Conservation (phyloP, 2,113 vertebrate species). For the Poeciliopsis turrubarensis region DNA sequence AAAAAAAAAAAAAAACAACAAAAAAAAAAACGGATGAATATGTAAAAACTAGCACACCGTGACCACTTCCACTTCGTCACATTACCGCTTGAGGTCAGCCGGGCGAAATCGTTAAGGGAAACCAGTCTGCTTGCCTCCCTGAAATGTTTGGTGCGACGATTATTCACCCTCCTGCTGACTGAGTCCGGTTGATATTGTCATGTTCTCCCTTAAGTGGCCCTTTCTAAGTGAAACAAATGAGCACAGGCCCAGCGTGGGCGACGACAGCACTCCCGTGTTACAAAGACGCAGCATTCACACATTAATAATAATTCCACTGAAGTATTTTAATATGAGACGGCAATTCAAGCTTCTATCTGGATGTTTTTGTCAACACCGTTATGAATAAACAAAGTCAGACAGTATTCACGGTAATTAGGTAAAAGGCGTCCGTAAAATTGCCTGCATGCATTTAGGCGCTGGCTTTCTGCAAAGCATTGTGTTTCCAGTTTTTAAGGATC, state of each 20-base stretch:
- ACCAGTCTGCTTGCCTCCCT: conserved; percentile 54
- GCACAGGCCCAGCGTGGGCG: not conserved
- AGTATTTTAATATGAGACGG: conserved; percentile 10
- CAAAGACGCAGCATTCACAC: conserved; percentile 37
- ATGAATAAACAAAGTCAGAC: conserved; percentile 5
- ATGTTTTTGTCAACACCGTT: conserved; percentile 4
- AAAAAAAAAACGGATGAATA: conserved; percentile 16
- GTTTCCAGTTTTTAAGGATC: not conserved
- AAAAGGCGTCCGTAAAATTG: conserved; percentile 17
- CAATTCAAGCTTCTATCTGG: not conserved
- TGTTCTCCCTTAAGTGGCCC: conserved; percentile 47
- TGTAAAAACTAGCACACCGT: conserved; percentile 20
- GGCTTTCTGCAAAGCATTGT: conserved; percentile 18
- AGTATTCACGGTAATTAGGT: conserved; percentile 12
- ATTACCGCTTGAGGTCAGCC: conserved; percentile 39
- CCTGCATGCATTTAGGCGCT: conserved; percentile 15
- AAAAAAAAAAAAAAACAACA: not conserved
- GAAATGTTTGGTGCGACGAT: conserved; percentile 49
- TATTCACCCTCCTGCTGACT: conserved; percentile 57
- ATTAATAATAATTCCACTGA: conserved; percentile 5
- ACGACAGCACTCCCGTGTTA: conserved; percentile 6
- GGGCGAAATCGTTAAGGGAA: conserved; percentile 52
- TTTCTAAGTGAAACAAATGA: conserved; percentile 45
- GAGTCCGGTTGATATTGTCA: conserved; percentile 39
- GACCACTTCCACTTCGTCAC: conserved; percentile 23